A percentile compares a stretch with the other conserved stretches of the same genome.
Conservation (phyloP, 2,113 vertebrate genomes). For the Scomber scombrus region DNA sequence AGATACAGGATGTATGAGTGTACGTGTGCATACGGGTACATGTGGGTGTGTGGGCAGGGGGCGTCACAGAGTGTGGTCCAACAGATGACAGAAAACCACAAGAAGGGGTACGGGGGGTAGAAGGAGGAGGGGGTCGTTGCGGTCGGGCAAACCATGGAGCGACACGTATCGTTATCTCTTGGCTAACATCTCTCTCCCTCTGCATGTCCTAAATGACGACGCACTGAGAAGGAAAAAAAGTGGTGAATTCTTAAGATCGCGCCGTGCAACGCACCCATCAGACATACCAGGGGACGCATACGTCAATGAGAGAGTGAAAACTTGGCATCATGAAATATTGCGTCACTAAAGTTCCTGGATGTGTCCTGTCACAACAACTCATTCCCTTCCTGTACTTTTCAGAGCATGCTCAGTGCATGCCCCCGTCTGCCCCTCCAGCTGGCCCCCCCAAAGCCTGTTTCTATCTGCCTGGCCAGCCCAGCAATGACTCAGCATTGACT, state of each 20-base stretch:
- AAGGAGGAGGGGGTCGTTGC: slow-evolving; percentile 34
- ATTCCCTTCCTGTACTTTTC: slow-evolving; percentile 75
- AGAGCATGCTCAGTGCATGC: slow-evolving; percentile 73
- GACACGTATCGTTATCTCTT: slow-evolving; percentile 66
- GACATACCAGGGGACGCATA: slow-evolving; percentile 28
- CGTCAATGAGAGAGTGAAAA: slow-evolving; percentile 58
- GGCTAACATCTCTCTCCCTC: slow-evolving; percentile 42
- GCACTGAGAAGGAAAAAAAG: background rate
- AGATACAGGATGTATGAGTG: slow-evolving; percentile 64
- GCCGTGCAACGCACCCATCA: background rate
- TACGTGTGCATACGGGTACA: slow-evolving; percentile 22
- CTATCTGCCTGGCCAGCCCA: slow-evolving; percentile 85
- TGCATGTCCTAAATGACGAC: slow-evolving; percentile 14
- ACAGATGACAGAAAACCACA: slow-evolving; percentile 77
- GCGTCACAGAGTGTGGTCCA: slow-evolving; percentile 56
- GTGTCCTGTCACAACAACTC: slow-evolving; percentile 77
- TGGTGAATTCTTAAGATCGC: slow-evolving; percentile 13
- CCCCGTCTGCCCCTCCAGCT: slow-evolving; percentile 66
- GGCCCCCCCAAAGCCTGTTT: slow-evolving; percentile 79
- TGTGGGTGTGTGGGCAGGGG: slow-evolving; percentile 14
- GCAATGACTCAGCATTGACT: slow-evolving; percentile 90
- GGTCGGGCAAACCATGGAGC: slow-evolving; percentile 71
- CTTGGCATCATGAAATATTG: slow-evolving; percentile 73
- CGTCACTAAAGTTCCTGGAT: slow-evolving; percentile 78
- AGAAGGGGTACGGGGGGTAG: slow-evolving; percentile 39